These are phyloP conservation scores for Heliocidaris tuberculata DNA, from an alignment of 35 echinoderm and acorn worm genomes.

Conservation along the genomic window DNA sequence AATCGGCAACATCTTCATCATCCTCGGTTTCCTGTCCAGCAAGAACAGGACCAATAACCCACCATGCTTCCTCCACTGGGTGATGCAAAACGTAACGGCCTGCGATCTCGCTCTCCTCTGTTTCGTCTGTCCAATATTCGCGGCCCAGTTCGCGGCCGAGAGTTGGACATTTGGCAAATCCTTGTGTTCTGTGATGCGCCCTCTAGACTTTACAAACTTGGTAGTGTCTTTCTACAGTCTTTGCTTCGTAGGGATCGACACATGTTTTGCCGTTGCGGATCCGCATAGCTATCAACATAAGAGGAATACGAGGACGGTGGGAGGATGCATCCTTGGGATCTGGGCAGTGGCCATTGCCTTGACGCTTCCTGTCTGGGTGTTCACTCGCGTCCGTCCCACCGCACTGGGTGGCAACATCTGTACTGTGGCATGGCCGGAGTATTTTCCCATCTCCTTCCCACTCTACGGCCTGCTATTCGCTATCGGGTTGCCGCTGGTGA, in stretches of 20 bases:
- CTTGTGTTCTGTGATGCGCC: conserved; percentile 11
- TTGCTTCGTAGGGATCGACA: neutral
- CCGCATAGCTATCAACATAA: conserved; percentile 18
- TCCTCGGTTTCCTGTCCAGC: neutral
- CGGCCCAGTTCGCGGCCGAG: conserved; percentile 10
- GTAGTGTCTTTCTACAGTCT: conserved; percentile 41
- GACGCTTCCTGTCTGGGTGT: neutral
- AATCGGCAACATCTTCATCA: conserved; percentile 24
- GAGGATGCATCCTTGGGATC: conserved; percentile 20
- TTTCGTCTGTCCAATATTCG: conserved; percentile 31
- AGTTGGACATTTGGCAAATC: neutral
- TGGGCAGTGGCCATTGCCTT: conserved; percentile 34
- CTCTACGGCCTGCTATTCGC: neutral
- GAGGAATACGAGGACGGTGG: neutral
- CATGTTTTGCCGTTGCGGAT: neutral
- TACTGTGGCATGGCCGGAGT: neutral
- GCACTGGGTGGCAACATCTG: neutral
- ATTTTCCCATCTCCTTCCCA: conserved; percentile 8
- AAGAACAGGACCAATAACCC: neutral
- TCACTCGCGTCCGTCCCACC: neutral
- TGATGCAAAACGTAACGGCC: conserved; percentile 24
- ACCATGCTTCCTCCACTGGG: conserved; percentile 3
- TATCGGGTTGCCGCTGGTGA: conserved; percentile 1
- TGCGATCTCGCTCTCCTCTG: conserved; percentile 15
- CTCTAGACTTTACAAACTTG: conserved; percentile 1